Conservation (phyloP, 2,113 vertebrate genomes). For the Pseudorhombus dupliciocellatus region DNA sequence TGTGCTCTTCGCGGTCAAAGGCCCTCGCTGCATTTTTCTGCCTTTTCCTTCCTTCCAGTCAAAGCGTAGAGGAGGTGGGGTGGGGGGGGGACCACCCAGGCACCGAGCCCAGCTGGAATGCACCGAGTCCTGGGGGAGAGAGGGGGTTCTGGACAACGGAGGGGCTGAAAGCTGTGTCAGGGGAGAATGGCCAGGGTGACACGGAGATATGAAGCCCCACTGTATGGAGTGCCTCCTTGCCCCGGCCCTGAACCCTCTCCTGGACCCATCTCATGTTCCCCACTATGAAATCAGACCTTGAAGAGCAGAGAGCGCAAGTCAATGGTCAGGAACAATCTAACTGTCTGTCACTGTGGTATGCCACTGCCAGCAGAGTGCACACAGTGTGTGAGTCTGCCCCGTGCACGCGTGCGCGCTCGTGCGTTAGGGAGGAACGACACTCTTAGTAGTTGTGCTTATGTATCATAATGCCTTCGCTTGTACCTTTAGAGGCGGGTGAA, state of each 20-base stretch:
- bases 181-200: constrained; percentile 77
- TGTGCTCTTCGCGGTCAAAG: constrained; percentile 71
- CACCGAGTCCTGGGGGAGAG: constrained; percentile 53
- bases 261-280: constrained; percentile 77
- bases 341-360: constrained; percentile 75
- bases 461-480: constrained; percentile 48
- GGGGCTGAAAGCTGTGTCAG: constrained; percentile 73
- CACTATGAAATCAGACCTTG: constrained; percentile 81
- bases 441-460: constrained; percentile 34
- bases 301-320: constrained; percentile 76
- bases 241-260: constrained; percentile 77
- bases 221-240: constrained; percentile 75
- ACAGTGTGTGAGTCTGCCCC: constrained; percentile 38
- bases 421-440: constrained; percentile 25
- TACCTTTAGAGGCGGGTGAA: constrained; percentile 36
- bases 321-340: constrained; percentile 84
- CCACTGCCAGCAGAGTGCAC: constrained; percentile 67
- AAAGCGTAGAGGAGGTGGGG: constrained; percentile 4
- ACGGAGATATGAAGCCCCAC: constrained; percentile 75
- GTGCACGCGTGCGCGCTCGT: constrained; percentile 24
- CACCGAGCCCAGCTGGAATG: constrained; percentile 76
- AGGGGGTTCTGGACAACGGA: constrained; percentile 58
- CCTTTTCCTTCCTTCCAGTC: constrained; percentile 63
- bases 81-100: constrained; percentile 75
- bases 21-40: constrained; percentile 70